These are phyloP conservation scores for Glossophaga mutica DNA, from an alignment of 2,797 vertebrate species.

Conservation along the genomic window DNA sequence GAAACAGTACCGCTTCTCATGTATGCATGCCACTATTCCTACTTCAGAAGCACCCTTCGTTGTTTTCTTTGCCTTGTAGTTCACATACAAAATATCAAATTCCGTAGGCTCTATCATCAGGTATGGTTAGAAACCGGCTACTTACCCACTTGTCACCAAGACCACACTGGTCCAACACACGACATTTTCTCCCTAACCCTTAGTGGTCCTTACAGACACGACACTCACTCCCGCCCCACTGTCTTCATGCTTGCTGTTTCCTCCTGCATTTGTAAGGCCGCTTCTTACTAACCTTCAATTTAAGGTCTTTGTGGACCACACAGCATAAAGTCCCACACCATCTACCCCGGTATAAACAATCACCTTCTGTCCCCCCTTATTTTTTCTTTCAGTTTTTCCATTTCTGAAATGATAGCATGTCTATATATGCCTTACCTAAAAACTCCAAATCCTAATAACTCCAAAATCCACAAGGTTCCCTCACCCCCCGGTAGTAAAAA, in stretches of 20 bases:
- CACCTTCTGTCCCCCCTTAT: not conserved
- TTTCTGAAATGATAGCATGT: slow-evolving; percentile 11
- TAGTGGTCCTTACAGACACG: not conserved
- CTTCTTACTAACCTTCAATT: not conserved
- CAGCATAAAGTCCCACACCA: not conserved
- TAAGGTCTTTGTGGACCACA: not conserved
- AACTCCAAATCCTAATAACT: not conserved
- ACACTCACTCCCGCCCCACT: not conserved
- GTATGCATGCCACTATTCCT: not conserved
- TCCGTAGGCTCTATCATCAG: not conserved
- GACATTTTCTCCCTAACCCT: not conserved
- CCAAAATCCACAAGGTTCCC: not conserved
- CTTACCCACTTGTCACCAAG: no score
- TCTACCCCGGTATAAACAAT: not conserved
- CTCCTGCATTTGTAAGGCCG: not conserved
- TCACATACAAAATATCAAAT: not conserved
- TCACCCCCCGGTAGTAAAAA: not conserved
- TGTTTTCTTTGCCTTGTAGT: not conserved
- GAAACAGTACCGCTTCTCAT: not conserved
- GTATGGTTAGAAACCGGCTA: not conserved
- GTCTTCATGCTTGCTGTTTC: not conserved
- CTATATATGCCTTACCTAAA: not conserved
- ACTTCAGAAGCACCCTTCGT: not conserved
- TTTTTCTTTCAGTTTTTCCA: not conserved
- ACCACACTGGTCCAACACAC: not conserved